phyloP scores from a whole-genome alignment of 2,888 invertebrate genomes.

The Mycalesis mineus region DNA sequence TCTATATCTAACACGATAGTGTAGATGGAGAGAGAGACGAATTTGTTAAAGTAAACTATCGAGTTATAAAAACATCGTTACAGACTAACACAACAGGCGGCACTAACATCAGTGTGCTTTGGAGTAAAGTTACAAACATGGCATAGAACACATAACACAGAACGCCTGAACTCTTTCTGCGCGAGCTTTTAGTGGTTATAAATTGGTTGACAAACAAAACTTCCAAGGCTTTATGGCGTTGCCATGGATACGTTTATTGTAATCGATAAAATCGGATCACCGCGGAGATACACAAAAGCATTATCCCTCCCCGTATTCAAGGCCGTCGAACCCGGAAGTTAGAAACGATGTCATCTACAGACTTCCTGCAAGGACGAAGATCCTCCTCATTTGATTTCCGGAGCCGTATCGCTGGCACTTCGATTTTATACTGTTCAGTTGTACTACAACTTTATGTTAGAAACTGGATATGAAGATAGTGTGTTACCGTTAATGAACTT shows the following conservation, averaged over 20 bases:
- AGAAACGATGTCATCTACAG: slow-evolving; percentile 29
- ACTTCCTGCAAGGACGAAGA: slow-evolving; percentile 34
- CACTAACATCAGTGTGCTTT: too few species aligned
- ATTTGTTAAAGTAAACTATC: too few species aligned
- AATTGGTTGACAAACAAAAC: neutral
- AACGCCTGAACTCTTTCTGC: too few species aligned
- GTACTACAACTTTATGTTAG: neutral
- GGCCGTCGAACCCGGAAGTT: slow-evolving; percentile 24
- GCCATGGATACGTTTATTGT: neutral
- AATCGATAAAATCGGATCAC: slow-evolving; percentile 8
- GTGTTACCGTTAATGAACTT: too few species aligned
- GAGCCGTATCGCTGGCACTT: slow-evolving; percentile 17
- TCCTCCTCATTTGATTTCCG: slow-evolving; percentile 38
- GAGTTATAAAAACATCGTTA: too few species aligned
- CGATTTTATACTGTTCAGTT: slow-evolving; percentile 18
- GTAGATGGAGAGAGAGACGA: too few species aligned
- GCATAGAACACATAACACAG: too few species aligned
- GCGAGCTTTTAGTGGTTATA: too few species aligned
- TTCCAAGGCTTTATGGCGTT: neutral
- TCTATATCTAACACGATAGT: too few species aligned
- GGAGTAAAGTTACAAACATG: too few species aligned
- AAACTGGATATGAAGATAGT: neutral
- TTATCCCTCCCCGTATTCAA: slow-evolving; percentile 17
- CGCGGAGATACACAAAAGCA: slow-evolving; percentile 9
- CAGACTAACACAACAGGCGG: too few species aligned